A percentile compares a stretch with the other conserved stretches of the same genome.
Conservation (phyloP, 2,113 vertebrate genomes). For the Vimba vimba region DNA sequence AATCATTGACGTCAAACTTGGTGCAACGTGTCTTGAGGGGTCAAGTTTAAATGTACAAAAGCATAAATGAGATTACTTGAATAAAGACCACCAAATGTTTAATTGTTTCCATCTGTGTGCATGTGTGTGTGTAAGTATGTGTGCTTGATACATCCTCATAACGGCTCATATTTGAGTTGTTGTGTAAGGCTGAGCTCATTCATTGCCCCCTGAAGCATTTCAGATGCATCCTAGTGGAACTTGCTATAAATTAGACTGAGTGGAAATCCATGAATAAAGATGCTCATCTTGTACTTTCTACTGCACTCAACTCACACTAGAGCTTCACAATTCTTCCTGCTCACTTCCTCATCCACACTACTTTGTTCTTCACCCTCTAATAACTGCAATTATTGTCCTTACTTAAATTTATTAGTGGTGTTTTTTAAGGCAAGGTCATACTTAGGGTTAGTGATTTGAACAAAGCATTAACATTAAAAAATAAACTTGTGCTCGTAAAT, state of each 20-base stretch:
- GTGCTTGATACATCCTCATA: background rate
- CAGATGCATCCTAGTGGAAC: slow-evolving; percentile 21
- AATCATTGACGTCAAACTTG: background rate
- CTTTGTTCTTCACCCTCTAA: background rate
- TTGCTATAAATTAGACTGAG: slow-evolving; percentile 20
- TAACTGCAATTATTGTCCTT: background rate
- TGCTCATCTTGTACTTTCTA: slow-evolving; percentile 21
- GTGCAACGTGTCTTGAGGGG: background rate
- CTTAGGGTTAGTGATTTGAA: background rate
- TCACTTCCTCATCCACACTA: background rate
- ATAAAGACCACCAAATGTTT: background rate
- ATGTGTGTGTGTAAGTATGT: background rate
- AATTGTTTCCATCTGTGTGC: background rate
- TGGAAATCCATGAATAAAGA: slow-evolving; percentile 30
- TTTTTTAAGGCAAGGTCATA: background rate
- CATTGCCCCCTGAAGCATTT: slow-evolving; percentile 18
- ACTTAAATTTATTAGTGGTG: background rate
- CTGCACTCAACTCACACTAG: slow-evolving; percentile 4
- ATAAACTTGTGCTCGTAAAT: background rate
- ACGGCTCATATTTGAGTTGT: slow-evolving; percentile 1
- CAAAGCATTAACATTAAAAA: background rate
- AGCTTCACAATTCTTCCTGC: background rate
- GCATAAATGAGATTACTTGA: background rate
- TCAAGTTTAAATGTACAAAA: background rate
- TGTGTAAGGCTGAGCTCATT: slow-evolving; percentile 18